These are phyloP conservation scores for Peromyscus attwateri DNA, from an alignment of 2,797 vertebrate species.

Conservation along the genomic window DNA sequence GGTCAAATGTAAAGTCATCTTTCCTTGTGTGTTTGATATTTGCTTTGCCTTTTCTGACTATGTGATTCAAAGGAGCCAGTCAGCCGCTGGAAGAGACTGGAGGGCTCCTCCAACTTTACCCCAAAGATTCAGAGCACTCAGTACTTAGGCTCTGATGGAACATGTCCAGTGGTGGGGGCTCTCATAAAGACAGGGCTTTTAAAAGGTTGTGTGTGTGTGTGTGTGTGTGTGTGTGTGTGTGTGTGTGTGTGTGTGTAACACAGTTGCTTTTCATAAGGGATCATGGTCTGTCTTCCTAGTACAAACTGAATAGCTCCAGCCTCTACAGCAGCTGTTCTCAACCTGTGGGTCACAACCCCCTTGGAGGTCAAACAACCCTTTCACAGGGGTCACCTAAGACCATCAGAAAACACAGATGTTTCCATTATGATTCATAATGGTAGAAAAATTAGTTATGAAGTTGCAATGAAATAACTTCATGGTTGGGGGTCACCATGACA, in stretches of 20 bases:
- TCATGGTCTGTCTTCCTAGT: not conserved
- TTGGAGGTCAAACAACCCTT: not conserved
- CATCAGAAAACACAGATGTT: not conserved
- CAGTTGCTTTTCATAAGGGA: not conserved
- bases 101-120: not conserved
- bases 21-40: not conserved
- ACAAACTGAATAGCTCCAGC: not conserved
- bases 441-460: not conserved
- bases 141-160: not conserved
- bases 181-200: not conserved
- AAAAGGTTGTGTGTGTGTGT: not conserved
- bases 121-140: not conserved
- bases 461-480: not conserved
- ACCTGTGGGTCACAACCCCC: no score
- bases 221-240: no score
- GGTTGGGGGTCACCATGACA: not conserved
- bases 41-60: conserved; percentile 42
- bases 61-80: not conserved
- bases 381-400: not conserved
- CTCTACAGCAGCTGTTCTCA: not conserved
- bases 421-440: not conserved
- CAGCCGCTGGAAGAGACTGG: not conserved
- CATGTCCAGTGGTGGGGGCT: not conserved
- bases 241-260: not conserved
- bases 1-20: not conserved